phyloP scores from a whole-genome alignment of 2,888 invertebrate species.

The Chrysolina oricalcia region DNA sequence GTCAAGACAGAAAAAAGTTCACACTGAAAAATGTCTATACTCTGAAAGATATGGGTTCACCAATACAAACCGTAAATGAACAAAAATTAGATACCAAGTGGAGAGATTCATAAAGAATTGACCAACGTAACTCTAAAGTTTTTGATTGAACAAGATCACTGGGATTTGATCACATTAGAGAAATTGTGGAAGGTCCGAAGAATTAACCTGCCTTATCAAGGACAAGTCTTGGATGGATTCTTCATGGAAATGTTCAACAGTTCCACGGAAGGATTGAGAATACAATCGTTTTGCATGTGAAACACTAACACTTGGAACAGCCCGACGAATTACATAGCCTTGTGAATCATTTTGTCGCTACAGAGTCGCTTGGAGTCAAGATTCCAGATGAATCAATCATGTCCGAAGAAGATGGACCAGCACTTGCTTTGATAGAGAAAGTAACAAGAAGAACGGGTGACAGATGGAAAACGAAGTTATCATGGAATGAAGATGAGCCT shows the following conservation, averaged over 20 bases:
- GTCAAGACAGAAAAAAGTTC: neutral
- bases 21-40: neutral
- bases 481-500: neutral
- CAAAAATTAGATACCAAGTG: neutral
- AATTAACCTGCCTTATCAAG: constrained; percentile 6
- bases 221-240: constrained; percentile 5
- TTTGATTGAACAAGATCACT: neutral
- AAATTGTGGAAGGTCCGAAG: neutral
- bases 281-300: neutral
- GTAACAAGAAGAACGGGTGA: neutral
- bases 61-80: neutral
- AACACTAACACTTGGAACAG: neutral
- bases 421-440: neutral
- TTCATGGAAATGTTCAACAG: constrained; percentile 6
- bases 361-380: neutral
- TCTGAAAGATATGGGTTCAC: no score
- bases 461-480: neutral
- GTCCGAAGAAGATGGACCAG: neutral
- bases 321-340: constrained; percentile 12
- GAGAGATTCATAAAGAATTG: neutral
- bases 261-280: neutral
- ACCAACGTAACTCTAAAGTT: neutral
- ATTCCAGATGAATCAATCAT: neutral
- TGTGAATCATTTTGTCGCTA: neutral
- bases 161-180: neutral